A percentile compares a stretch with the other conserved stretches of the same genome.
These are phyloP conservation scores for Euglossa dilemma DNA, from an alignment of 1,140 invertebrate species.

Conservation along the genomic window DNA sequence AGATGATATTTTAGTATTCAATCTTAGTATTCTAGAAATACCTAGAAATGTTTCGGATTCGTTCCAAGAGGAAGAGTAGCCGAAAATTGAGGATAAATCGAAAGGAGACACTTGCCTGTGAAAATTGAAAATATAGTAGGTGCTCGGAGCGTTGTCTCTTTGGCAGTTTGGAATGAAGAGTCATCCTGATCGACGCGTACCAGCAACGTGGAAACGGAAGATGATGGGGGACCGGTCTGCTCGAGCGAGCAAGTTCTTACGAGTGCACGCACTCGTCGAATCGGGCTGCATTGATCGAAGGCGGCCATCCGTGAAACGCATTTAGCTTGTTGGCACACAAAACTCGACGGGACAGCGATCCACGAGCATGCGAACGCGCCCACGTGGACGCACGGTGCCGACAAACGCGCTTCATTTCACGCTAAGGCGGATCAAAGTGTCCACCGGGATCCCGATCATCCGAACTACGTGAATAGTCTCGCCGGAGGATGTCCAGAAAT, in stretches of 20 bases:
- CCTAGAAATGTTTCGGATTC: too few species aligned
- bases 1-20: too few species aligned
- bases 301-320: slow-evolving; percentile 82
- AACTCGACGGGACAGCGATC: slow-evolving; percentile 75
- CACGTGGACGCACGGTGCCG: slow-evolving; percentile 33
- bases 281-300: slow-evolving; percentile 75
- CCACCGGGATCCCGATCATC: not conserved
- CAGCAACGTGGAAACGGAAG: slow-evolving; percentile 9
- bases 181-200: slow-evolving; percentile 5
- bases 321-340: slow-evolving; percentile 82
- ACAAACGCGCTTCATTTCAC: slow-evolving; percentile 26
- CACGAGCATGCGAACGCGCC: slow-evolving; percentile 31
- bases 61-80: too few species aligned
- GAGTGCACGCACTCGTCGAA: slow-evolving; percentile 54
- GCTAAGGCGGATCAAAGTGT: slow-evolving; percentile 8
- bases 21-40: too few species aligned
- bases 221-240: not conserved
- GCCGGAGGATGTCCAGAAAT: not conserved
- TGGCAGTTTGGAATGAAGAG: not conserved
- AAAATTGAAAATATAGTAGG: too few species aligned
- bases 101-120: too few species aligned
- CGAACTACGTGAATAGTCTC: too few species aligned
- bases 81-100: too few species aligned
- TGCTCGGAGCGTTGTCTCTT: not conserved
- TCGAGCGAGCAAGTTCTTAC: slow-evolving; percentile 44